Evolutionary conservation across 2,888 invertebrate genomes (phyloP).

Genomic region (Cantharis rustica): DNA sequence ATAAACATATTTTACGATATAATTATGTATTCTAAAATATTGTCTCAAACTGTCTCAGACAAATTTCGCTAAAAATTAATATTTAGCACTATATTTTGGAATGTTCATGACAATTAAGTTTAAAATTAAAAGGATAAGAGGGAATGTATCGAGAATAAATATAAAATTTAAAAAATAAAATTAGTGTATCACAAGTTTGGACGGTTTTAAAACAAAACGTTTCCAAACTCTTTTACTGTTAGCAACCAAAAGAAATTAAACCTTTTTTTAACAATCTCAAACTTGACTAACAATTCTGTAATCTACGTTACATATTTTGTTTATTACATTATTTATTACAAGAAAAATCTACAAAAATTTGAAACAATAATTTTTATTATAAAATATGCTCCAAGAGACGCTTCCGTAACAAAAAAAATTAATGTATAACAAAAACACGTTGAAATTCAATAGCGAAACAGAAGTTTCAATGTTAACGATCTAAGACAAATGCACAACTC

Average conservation of each 20-base stretch:
- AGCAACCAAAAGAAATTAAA: background rate
- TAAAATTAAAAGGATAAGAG: background rate
- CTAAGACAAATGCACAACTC: background rate
- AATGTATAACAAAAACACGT: background rate
- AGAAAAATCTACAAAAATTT: background rate
- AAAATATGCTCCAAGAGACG: background rate
- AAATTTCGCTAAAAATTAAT: background rate
- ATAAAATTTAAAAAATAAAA: background rate
- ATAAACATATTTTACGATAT: background rate
- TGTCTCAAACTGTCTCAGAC: background rate
- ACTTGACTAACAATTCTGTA: background rate
- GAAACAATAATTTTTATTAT: background rate
- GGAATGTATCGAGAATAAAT: background rate
- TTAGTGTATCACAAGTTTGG: background rate
- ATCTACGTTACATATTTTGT: background rate
- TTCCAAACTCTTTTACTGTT: background rate
- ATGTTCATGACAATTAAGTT: background rate
- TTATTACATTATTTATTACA: background rate
- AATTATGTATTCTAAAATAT: background rate
- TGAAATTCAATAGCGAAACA: background rate
- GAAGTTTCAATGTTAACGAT: background rate
- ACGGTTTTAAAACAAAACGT: slow-evolving; percentile 2
- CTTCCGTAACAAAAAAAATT: background rate
- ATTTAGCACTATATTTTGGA: background rate
- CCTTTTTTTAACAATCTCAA: background rate